Evolutionary conservation across 2,888 invertebrate genomes (phyloP), one percentile per base, ranked within the genome.

Genomic region (Lampropteryx suffumata): DNA sequence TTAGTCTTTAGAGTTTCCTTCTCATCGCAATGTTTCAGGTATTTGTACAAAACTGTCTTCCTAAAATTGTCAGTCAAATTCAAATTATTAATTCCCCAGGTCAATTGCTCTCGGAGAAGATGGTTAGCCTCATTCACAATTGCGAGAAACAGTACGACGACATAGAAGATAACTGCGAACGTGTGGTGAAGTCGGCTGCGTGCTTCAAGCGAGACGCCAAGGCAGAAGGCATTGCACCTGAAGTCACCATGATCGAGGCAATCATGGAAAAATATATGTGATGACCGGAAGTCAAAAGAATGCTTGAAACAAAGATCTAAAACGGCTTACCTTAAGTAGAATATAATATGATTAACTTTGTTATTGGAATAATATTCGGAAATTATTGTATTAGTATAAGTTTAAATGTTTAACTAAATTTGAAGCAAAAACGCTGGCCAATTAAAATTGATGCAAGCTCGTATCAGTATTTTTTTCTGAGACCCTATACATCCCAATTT

Each of bases 231-330:
- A 85, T 90, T 29, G 89, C 89, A 0, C 88, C 89, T 0, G 86
- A 88, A 36, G 75, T 90, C 21, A 69, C 84, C 29, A 90, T 89
- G 89, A 82, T 90, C 1, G 89, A 89, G 43, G 82, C 88, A 0
- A 84, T 88, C 14, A 66, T 88, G 53, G 89, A 89, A 55, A 75
- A 81, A 46, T 88, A 88, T 55, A 79, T 28, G 21, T 48, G 11
- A 41, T 29, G 21, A 29, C 29, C 28, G 10, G 43, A 35, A 17
- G 28, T 35, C 35, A 29, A 13, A 33, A n/a, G 28, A 44, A 24
- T 17, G 17, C 17, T 17, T 17, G n/a, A n/a, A n/a, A n/a, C n/a
- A n/a, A n/a, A n/a, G n/a, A n/a, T n/a, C n/a, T n/a, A n/a, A n/a
- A n/a, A n/a, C n/a, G n/a, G n/a, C n/a, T n/a, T n/a, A n/a, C n/a